Percentiles rank a stretch among this genome's conserved stretches.
Conservation (phyloP, 2,888 invertebrate genomes). For the Papilio protenor region DNA sequence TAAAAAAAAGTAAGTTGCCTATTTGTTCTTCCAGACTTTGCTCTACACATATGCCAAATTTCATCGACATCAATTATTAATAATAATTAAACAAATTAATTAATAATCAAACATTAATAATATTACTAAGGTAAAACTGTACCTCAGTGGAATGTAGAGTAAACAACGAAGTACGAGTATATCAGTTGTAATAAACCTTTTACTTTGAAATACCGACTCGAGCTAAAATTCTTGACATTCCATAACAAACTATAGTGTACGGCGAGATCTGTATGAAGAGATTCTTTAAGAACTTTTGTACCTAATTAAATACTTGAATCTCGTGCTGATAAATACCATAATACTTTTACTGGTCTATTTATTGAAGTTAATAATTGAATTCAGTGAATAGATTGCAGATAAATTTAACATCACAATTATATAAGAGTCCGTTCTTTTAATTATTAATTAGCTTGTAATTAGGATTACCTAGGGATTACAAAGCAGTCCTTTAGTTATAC, state of each 20-base stretch:
- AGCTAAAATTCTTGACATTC: not conserved
- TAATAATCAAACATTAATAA: too few species aligned
- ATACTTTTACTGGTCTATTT: not conserved
- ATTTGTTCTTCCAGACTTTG: too few species aligned
- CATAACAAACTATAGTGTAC: not conserved
- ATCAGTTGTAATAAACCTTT: not conserved
- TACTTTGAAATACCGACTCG: not conserved
- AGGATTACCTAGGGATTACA: not conserved
- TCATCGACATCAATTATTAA: too few species aligned
- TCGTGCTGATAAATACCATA: not conserved
- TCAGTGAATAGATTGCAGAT: not conserved
- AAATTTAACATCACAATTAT: not conserved
- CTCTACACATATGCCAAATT: too few species aligned
- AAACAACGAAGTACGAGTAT: not conserved
- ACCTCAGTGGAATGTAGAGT: too few species aligned
- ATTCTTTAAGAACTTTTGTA: not conserved
- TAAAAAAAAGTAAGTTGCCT: too few species aligned
- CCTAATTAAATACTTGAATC: not conserved
- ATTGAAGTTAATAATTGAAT: not conserved
- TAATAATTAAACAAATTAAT: too few species aligned
- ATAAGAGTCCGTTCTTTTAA: not conserved
- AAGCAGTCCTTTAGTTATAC: not conserved
- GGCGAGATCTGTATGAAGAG: not conserved
- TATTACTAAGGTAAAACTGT: too few species aligned
- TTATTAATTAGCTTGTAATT: not conserved